Conservation (phyloP, 1,140 invertebrate species). For the Diuraphis noxia region DNA sequence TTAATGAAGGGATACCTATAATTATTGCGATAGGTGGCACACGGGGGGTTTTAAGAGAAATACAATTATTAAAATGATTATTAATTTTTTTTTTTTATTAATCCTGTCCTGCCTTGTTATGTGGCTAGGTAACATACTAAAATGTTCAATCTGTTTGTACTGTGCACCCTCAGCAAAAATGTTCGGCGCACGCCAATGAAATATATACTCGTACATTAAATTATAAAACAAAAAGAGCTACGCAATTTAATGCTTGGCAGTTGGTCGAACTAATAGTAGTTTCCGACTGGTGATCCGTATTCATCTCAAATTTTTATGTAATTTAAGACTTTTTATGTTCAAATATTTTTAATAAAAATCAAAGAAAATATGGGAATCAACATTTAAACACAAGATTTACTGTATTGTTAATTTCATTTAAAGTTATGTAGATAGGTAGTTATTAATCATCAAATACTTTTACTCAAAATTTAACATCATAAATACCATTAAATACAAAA, state of each 20-base stretch:
- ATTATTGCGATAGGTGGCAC: too few species aligned
- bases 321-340: background rate
- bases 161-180: too few species aligned
- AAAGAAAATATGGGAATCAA: background rate
- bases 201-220: too few species aligned
- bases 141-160: too few species aligned
- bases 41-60: too few species aligned
- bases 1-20: background rate
- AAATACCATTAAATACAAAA: background rate
- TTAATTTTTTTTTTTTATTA: too few species aligned
- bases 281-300: background rate
- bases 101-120: too few species aligned
- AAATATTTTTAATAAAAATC: background rate
- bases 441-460: background rate
- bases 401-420: background rate
- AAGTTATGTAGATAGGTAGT: background rate
- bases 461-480: background rate
- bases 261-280: background rate
- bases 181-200: too few species aligned
- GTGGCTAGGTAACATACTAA: too few species aligned
- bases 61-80: too few species aligned
- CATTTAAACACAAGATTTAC: background rate
- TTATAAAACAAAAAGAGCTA: background rate
- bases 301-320: background rate
- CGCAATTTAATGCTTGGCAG: background rate